Base-by-base conservation (phyloP, 2,888 invertebrate species). In the Drosophila atripex region DNA sequence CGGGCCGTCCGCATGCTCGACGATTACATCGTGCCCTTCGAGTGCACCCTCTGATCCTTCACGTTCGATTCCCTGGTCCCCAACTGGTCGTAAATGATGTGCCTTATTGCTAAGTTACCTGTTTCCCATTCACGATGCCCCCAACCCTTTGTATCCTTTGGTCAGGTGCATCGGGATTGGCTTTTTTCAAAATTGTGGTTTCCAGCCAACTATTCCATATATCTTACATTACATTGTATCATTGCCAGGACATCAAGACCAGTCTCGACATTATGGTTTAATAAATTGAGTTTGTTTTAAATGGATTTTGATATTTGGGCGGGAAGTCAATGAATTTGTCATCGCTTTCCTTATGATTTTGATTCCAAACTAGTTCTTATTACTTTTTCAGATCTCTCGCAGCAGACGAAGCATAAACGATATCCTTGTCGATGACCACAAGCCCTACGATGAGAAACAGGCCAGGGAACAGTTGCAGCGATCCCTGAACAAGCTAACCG, bases 401-500 rank as follows among this genome's bases (percentile, higher is more conserved):
- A 58, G 64, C 18, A 84, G 64, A 51, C 89, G 89, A 2, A 73
- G 65, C 32, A 18, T 46, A 6, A 75, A 78, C 38, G 70, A 80
- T 38, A 53, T 85, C 2, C 49, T 43, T 4, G 0, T 75, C 4
- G 76, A 82, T n/a, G 82, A 72, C n/a, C 52, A 45, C 9, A 78
- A 75, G 25, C 63, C 63, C 0, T 73, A 75, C 18, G 72, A 73
- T 11, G 82, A 73, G 32, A 66, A 85, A n/a, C 73, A 83, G 52
- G 90, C 90, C 0, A 69, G 86, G 59, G 68, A 76, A 16, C 56
- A 72, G 7, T 61, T 91, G 14, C 74, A 87, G 41, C 25, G 32
- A 0, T 86, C 90, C 1, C 77, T 90, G 30, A 61, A 72, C 32
- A 87, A 87, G 68, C 58, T 91, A 2, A 77, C 82, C 5, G 73